Conservation (phyloP, 2,797 vertebrate genomes). For the Erithacus rubecula region DNA sequence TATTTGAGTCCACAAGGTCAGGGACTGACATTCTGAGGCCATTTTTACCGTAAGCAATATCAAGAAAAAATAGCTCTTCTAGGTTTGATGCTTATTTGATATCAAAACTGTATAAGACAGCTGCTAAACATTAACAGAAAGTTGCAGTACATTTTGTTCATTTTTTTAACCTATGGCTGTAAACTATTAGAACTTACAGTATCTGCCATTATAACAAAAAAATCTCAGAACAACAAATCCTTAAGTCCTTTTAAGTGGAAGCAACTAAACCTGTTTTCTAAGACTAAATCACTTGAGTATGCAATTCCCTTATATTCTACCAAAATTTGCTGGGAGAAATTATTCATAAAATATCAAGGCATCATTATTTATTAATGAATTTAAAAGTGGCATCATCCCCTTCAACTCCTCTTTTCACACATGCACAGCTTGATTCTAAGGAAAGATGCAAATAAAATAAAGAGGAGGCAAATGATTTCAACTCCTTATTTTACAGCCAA, state of each 20-base stretch:
- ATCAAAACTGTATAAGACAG: not conserved
- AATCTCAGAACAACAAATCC: not conserved
- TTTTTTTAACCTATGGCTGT: not conserved
- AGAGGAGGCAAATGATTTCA: not conserved
- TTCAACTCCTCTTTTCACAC: not conserved
- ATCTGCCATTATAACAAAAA: not conserved
- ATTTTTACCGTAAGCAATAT: not conserved
- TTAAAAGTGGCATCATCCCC: not conserved
- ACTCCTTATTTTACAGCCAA: not conserved
- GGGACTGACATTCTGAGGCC: not conserved
- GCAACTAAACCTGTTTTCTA: not conserved
- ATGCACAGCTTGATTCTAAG: not conserved
- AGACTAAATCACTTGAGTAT: not conserved
- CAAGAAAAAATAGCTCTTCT: not conserved
- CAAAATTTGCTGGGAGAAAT: not conserved
- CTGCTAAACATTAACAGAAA: not conserved
- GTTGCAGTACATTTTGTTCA: not conserved
- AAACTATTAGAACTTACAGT: not conserved
- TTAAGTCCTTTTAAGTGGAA: not conserved
- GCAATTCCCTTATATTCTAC: not conserved
- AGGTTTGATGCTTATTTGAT: not conserved
- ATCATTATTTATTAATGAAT: conserved; percentile 9
- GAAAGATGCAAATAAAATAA: not conserved
- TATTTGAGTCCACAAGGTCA: not conserved
- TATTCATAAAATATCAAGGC: conserved; percentile 1